phyloP scores from a whole-genome alignment of 2,888 invertebrate genomes.

The Drosophila seclusa region DNA sequence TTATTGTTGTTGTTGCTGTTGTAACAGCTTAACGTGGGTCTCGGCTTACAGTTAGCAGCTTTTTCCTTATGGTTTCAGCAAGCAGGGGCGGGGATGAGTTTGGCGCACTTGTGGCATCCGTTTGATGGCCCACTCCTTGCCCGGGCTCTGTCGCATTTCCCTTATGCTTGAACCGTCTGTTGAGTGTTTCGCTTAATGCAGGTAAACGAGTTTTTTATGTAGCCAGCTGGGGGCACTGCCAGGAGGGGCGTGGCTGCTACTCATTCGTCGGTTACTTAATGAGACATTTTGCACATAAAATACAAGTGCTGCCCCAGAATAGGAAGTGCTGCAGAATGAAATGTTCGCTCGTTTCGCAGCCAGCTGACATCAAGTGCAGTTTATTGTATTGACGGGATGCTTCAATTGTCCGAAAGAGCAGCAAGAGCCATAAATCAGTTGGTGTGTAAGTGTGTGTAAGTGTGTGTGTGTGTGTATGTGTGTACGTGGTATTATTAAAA shows the following conservation, averaged over 20 bases:
- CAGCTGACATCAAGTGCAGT: slow-evolving; percentile 65
- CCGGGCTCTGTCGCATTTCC: slow-evolving; percentile 65
- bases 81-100: slow-evolving; percentile 15
- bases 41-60: slow-evolving; percentile 55
- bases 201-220: slow-evolving; percentile 78
- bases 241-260: slow-evolving; percentile 28
- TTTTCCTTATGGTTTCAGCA: slow-evolving; percentile 46
- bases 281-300: slow-evolving; percentile 70
- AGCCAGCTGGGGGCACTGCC: slow-evolving; percentile 34
- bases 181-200: slow-evolving; percentile 81
- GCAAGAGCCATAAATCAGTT: slow-evolving; percentile 63
- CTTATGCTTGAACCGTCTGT: slow-evolving; percentile 76
- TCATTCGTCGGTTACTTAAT: slow-evolving; percentile 61
- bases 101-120: slow-evolving; percentile 80
- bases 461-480: neutral
- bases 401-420: slow-evolving; percentile 62
- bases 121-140: slow-evolving; percentile 22
- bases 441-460: neutral
- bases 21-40: slow-evolving; percentile 53
- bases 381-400: slow-evolving; percentile 69
- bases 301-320: slow-evolving; percentile 49
- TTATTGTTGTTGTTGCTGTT: slow-evolving; percentile 10
- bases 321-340: slow-evolving; percentile 13
- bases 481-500: slow-evolving; percentile 65
- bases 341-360: slow-evolving; percentile 5